Evolutionary conservation across 2,888 invertebrate genomes (phyloP), one percentile per base, ranked within the genome.

Genomic region (Eubasilissa splendida): DNA sequence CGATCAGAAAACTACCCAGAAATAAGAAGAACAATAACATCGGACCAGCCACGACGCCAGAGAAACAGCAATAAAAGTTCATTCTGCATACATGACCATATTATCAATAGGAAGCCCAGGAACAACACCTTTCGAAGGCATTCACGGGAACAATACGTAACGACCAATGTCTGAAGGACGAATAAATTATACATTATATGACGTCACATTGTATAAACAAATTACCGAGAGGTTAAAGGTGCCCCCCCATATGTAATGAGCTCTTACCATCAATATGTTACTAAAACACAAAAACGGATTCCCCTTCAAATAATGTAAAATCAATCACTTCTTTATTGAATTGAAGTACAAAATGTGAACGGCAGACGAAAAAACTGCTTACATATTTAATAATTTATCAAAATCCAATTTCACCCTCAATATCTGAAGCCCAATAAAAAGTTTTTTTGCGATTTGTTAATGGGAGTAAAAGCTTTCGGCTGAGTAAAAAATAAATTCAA

Each of bases 301-400:
- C 63, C 63, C 33, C 31, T 63, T 63, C 63, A 63, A 63, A 33
- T 33, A 63, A 31, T 63, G 63, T 63, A 33, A 63, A 63, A 63
- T 63, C 63, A 63, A 63, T 63, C 63, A 63, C 42, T 31, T 33
- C 63, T 63, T 63, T 63, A 63, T 63, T 63, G 63, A 33, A 63
- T 12, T 33, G 63, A 31, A 63, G 33, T 33, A 31, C 31, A 63
- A 33, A 33, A 63, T 63, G 63, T 11, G 42, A 63, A 12, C 33
- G 63, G 63, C 63, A 33, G 33, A 63, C 31, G 63, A 63, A 63
- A 63, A 63, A 33, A 63, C 63, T 63, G 63, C 42, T 63, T 63
- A 63, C 63, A 33, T 63, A 63, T 63, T 63, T 63, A 63, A 63
- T 63, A 63, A 63, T 63, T 63, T 63, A 63, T 31, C 42, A 33